Percentiles rank a stretch among this genome's conserved stretches.
phyloP scores from a whole-genome alignment of 2,888 invertebrate genomes.

The Marasmarcha lunaedactyla region DNA sequence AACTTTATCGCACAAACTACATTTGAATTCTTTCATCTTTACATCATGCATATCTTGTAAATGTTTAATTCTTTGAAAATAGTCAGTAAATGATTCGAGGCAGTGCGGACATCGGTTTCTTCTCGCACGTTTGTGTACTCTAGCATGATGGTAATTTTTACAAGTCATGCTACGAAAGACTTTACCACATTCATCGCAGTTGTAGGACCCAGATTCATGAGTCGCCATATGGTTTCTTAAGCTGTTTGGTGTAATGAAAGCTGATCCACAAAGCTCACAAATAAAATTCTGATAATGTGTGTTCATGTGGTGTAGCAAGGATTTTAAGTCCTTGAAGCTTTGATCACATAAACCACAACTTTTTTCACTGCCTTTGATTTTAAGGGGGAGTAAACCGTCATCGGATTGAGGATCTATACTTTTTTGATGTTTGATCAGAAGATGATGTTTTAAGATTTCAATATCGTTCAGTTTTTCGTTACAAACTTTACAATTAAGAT shows the following conservation, averaged over 20 bases:
- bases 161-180: neutral
- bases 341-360: constrained; percentile 31
- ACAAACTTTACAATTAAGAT: no score
- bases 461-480: no score
- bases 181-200: neutral
- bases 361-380: constrained; percentile 22
- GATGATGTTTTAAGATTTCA: neutral
- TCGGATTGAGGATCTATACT: constrained; percentile 30
- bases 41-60: neutral
- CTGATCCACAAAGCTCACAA: constrained; percentile 38
- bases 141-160: neutral
- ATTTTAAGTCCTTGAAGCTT: constrained; percentile 26
- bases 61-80: neutral
- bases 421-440: constrained; percentile 21
- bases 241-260: constrained; percentile 16
- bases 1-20: constrained; percentile 39
- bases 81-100: neutral
- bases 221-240: neutral
- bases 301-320: constrained; percentile 35
- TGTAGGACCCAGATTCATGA: neutral
- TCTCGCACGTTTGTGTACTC: neutral
- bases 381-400: constrained; percentile 50
- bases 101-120: neutral
- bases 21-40: no score
- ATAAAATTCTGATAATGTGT: constrained; percentile 36